phyloP scores from a whole-genome alignment of 2,797 vertebrate genomes.

The Bradypodion ventrale region DNA sequence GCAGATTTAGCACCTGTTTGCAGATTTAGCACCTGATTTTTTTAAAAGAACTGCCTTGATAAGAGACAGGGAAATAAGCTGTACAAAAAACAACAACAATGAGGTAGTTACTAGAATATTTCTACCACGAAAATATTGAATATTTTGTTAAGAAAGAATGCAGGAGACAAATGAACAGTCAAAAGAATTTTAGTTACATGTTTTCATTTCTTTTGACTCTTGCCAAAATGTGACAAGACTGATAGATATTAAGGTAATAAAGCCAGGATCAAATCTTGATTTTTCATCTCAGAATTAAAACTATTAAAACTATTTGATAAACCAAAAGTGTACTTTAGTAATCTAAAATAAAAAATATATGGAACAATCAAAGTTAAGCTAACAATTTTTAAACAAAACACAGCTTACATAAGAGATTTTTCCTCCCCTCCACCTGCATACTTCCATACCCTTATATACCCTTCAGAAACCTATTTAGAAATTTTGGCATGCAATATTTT shows the following conservation, averaged over 20 bases:
- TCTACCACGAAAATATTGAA: background rate
- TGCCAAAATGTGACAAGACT: background rate
- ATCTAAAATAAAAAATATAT: too few species aligned
- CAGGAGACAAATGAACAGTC: background rate
- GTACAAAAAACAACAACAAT: slow-evolving; percentile 22
- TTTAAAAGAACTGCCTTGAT: slow-evolving; percentile 10
- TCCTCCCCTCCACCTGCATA: background rate
- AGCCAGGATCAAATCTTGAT: background rate
- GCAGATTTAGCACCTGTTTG: slow-evolving; percentile 57
- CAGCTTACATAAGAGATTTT: too few species aligned
- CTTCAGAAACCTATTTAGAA: background rate
- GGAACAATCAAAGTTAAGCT: background rate
- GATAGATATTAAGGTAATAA: background rate
- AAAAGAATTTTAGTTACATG: background rate
- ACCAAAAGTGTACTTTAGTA: too few species aligned
- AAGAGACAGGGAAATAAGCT: slow-evolving; percentile 44
- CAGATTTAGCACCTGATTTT: too few species aligned
- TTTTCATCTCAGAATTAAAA: background rate
- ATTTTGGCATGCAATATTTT: background rate
- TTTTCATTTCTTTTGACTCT: background rate
- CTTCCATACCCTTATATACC: background rate
- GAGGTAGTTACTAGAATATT: slow-evolving; percentile 4
- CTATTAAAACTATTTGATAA: background rate
- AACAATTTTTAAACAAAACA: background rate
- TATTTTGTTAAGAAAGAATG: background rate